phyloP scores from a whole-genome alignment of 2,888 invertebrate species.

The Poecilus cupreus region DNA sequence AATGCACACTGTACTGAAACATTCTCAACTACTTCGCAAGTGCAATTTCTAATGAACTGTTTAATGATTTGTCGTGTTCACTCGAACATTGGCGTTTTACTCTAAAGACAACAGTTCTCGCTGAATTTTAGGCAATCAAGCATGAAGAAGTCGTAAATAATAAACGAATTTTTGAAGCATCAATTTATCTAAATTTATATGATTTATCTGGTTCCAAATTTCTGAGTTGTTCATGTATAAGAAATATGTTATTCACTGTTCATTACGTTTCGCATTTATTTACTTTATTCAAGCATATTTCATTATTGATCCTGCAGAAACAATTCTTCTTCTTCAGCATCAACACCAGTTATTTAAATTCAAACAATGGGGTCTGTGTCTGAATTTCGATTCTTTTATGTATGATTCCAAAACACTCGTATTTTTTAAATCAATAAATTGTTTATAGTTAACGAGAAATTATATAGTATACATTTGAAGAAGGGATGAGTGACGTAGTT shows the following conservation, averaged over 20 bases:
- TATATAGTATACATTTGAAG: too few species aligned
- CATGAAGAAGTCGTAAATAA: constrained; percentile 19
- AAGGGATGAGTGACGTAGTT: too few species aligned
- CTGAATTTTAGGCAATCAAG: background rate
- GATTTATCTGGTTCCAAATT: constrained; percentile 2
- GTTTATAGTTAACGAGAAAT: too few species aligned
- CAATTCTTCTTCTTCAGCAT: too few species aligned
- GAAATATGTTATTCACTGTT: constrained; percentile 33
- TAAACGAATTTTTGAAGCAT: background rate
- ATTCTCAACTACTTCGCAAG: background rate
- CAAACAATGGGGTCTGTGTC: too few species aligned
- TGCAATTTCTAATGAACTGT: background rate
- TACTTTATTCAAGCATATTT: background rate
- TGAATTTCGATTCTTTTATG: too few species aligned
- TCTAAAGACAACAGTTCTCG: background rate
- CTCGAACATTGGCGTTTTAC: background rate
- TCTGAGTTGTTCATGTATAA: background rate
- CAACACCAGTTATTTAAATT: too few species aligned
- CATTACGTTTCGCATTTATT: constrained; percentile 31
- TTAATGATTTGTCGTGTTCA: background rate
- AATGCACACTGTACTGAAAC: constrained; percentile 19
- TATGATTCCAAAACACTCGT: too few species aligned
- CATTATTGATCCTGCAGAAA: too few species aligned
- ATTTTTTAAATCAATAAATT: too few species aligned
- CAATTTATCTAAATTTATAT: constrained; percentile 19